A percentile compares a stretch with the other conserved stretches of the same genome.
These are phyloP conservation scores for Bovichtus variegatus DNA, from an alignment of 2,797 vertebrate genomes.

Conservation along the genomic window DNA sequence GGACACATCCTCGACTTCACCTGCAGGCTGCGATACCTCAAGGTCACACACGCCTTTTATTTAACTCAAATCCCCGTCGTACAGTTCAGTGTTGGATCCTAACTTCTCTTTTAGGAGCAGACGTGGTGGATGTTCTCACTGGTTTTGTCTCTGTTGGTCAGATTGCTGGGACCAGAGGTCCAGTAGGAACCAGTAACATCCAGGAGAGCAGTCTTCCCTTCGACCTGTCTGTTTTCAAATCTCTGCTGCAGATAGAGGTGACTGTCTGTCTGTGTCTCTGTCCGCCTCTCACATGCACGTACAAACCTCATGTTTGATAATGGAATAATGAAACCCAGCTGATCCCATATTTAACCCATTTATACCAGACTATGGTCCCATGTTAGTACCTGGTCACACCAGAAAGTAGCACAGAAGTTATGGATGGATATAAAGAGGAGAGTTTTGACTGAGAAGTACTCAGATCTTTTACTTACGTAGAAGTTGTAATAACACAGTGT, in stretches of 20 bases:
- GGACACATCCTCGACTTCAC: slow-evolving; percentile 98
- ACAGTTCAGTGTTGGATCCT: background rate
- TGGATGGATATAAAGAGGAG: too few relatives aligned
- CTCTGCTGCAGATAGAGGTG: slow-evolving; percentile 97
- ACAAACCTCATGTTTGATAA: too few relatives aligned
- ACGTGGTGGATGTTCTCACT: background rate
- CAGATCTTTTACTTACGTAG: too few relatives aligned
- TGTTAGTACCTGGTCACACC: background rate
- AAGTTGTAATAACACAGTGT: too few relatives aligned
- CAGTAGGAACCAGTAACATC: slow-evolving; percentile 95
- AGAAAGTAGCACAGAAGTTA: too few relatives aligned
- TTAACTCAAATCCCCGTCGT: background rate
- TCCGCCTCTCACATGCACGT: background rate
- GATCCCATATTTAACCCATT: background rate
- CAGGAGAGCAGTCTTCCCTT: slow-evolving; percentile 91
- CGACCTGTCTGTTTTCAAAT: slow-evolving; percentile 96
- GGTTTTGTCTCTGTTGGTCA: slow-evolving; percentile 65
- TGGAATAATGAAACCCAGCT: too few relatives aligned
- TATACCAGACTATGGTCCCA: background rate
- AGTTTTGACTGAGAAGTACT: too few relatives aligned
- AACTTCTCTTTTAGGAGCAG: background rate
- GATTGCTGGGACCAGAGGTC: slow-evolving; percentile 91
- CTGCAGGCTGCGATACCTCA: slow-evolving; percentile 96
- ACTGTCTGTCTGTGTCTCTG: background rate
- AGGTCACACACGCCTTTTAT: slow-evolving; percentile 81